Percentiles rank a stretch among this genome's conserved stretches.
These are phyloP conservation scores for Deroptyus accipitrinus DNA, from an alignment of 2,113 vertebrate genomes.

Conservation along the genomic window DNA sequence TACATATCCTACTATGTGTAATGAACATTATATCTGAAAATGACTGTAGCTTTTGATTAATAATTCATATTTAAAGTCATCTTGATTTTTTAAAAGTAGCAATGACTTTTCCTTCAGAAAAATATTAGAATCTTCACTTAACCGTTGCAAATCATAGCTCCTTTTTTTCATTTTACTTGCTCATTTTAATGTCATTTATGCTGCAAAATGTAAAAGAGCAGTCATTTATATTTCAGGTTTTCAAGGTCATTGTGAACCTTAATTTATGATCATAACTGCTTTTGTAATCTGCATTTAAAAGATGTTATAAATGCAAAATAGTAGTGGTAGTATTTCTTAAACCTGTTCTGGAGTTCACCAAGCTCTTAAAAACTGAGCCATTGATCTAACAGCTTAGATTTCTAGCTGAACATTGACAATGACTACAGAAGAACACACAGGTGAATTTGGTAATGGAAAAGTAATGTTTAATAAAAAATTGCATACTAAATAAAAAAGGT, in stretches of 20 bases:
- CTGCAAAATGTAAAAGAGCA: not conserved
- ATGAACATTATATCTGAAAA: slow-evolving; percentile 21
- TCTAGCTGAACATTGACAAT: not conserved
- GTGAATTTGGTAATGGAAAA: not conserved
- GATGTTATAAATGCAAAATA: not conserved
- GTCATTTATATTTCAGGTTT: not conserved
- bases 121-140: not conserved
- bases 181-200: not conserved
- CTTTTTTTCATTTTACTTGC: not conserved
- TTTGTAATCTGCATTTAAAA: not conserved
- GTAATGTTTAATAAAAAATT: not conserved
- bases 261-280: not conserved
- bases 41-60: slow-evolving; percentile 32
- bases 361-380: not conserved
- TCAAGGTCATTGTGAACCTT: not conserved
- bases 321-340: not conserved
- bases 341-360: not conserved
- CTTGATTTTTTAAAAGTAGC: not conserved
- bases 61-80: slow-evolving; percentile 37
- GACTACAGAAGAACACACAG: not conserved
- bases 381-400: not conserved
- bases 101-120: not conserved
- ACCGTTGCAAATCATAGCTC: not conserved
- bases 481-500: not conserved
- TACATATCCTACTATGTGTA: not conserved